Evolutionary conservation across 2,797 vertebrate species (phyloP).

Genomic region (Sebastes wilsoni): DNA sequence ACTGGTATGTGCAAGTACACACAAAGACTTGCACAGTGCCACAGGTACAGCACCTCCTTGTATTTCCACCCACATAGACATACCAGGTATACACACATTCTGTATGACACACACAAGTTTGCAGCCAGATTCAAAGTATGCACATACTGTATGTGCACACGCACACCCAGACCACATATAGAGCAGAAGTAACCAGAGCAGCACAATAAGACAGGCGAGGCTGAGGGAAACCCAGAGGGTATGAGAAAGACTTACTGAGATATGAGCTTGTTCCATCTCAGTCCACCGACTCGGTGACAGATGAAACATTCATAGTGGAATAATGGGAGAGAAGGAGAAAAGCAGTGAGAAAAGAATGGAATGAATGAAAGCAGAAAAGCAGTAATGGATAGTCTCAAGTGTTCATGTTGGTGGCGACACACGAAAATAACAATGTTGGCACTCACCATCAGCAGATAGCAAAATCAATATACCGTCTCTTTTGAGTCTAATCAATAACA

Average conservation of each 20-base stretch:
- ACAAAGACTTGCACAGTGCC: background rate
- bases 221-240: conserved; percentile 39
- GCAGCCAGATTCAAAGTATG: background rate
- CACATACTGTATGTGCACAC: conserved; percentile 8
- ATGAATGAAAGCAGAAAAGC: background rate
- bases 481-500: conserved; percentile 67
- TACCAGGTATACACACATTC: background rate
- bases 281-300: conserved; percentile 33
- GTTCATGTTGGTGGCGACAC: conserved; percentile 37
- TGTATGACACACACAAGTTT: background rate
- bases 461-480: conserved; percentile 72
- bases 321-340: conserved; percentile 14
- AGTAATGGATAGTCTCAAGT: conserved; percentile 33
- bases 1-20: background rate
- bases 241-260: conserved; percentile 31
- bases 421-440: conserved; percentile 54
- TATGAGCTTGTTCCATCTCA: conserved; percentile 54
- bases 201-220: conserved; percentile 29
- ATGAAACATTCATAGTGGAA: conserved; percentile 35
- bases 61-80: background rate
- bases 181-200: conserved; percentile 37
- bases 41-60: background rate
- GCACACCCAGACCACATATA: conserved; percentile 16
- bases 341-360: background rate
- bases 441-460: conserved; percentile 56